Base-by-base conservation (phyloP, 2,797 vertebrate species). In the Bucorvus abyssinicus region DNA sequence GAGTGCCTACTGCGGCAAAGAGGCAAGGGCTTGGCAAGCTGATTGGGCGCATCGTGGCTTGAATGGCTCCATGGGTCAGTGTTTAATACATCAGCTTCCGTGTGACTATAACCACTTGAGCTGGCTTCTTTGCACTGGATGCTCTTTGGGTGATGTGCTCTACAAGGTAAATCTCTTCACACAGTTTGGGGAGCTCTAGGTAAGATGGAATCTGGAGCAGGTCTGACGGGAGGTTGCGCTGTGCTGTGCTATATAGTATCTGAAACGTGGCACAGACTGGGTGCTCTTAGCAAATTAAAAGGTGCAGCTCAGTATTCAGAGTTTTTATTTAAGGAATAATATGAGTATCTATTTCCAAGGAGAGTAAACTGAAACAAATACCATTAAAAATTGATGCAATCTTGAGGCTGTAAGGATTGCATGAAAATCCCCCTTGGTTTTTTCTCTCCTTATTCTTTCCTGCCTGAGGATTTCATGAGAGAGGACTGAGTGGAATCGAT, bases 401-500 rank as follows among this genome's bases (percentile, higher is more conserved):
- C 83, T 56, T 42, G 55, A 70, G 53, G 81, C 71, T 57, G 20
- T 59, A 85, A 64, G 53, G 61, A 83, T 52, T 89, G 56, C 81
- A 78, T 57, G 50, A 95, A 92, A 95, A 93, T 75, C 53, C 85
- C 69, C 57, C 34, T 82, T 75, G 90, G 76, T 13, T 92, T 95
- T 94, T 95, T 94, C 71, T 92, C 64, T 88, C 56, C 65, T 78
- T 90, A 74, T 95, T 94, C 92, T 94, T 95, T 94, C 60, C 71
- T 75, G 45, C 75, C 38, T 0, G 2, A 75, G 78, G 61, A 87
- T 94, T 96, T 96, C 88, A 87, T 15, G 52, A 90, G 88, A 87
- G 84, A 60, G 56, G 45, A 34, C 83, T 84, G 93, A 96, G 86
- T 91, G 90, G 94, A 96, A 96, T 96, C 81, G 86, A 95, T 96